Evolutionary conservation across 2,888 invertebrate genomes (phyloP).

Genomic region (Urechis unicinctus): DNA sequence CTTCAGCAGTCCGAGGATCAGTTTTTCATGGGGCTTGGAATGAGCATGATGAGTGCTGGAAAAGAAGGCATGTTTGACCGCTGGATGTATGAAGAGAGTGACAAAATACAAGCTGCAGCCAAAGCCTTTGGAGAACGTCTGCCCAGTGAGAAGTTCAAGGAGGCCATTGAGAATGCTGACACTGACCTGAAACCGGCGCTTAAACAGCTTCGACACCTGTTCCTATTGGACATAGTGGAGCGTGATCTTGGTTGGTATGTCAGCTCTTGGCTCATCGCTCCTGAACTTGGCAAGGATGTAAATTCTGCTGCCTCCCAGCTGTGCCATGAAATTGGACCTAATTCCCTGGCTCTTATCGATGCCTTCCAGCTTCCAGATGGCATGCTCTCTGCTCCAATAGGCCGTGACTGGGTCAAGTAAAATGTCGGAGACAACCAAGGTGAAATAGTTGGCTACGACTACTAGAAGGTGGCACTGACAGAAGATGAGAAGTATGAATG

Average conservation of each 20-base stretch:
- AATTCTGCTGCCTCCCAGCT: conserved; percentile 6
- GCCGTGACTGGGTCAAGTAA: conserved; percentile 25
- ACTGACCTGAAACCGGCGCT: conserved; percentile 16
- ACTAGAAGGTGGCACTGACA: no score
- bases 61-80: conserved; percentile 23
- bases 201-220: conserved; percentile 20
- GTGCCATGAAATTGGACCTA: conserved; percentile 20
- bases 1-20: conserved; percentile 18
- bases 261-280: conserved; percentile 10
- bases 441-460: no score
- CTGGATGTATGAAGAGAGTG: conserved; percentile 29
- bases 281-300: conserved; percentile 13
- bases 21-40: conserved; percentile 18
- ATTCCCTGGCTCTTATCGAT: conserved; percentile 20
- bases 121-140: conserved; percentile 22
- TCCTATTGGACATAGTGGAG: conserved; percentile 20
- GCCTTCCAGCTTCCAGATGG: conserved; percentile 21
- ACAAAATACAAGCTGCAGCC: conserved; percentile 23
- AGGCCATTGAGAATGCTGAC: conserved; percentile 15
- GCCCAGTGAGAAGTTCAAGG: conserved; percentile 20
- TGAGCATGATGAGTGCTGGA: conserved; percentile 19
- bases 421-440: conserved; percentile 16
- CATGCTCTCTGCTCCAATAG: conserved; percentile 28
- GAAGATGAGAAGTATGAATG: no score
- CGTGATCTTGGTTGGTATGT: conserved; percentile 21